Percentiles rank a stretch among this genome's conserved stretches.
These are phyloP conservation scores for Octopus sinensis DNA, from an alignment of 1,140 invertebrate species.

Conservation along the genomic window DNA sequence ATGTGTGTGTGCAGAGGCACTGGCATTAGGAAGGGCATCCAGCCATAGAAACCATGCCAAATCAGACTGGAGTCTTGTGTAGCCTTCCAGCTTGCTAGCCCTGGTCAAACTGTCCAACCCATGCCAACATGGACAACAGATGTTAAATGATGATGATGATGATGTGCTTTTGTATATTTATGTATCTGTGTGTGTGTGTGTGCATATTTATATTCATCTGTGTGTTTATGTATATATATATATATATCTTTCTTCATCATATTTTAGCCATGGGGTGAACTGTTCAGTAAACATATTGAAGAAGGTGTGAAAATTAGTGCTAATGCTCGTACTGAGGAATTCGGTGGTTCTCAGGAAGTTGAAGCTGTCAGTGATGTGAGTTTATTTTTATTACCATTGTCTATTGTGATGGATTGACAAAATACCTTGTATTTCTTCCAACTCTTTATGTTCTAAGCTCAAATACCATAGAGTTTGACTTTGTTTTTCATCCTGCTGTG, in stretches of 20 bases:
- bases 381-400: not conserved
- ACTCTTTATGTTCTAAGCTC: too few species aligned
- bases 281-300: slow-evolving; percentile 36
- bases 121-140: too few species aligned
- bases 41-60: too few species aligned
- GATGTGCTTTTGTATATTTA: not conserved
- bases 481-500: too few species aligned
- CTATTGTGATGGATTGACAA: not conserved
- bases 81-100: too few species aligned
- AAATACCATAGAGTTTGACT: too few species aligned
- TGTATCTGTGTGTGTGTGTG: not conserved
- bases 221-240: not conserved
- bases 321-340: not conserved
- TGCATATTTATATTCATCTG: not conserved
- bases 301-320: slow-evolving; percentile 29
- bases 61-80: too few species aligned
- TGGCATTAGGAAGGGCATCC: too few species aligned
- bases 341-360: not conserved
- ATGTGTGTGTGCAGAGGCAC: not conserved
- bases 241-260: not conserved
- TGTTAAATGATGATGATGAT: too few species aligned
- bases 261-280: slow-evolving; percentile 44
- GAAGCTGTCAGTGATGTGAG: not conserved
- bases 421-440: not conserved
- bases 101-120: too few species aligned